Evolutionary conservation across 2,113 vertebrate species (phyloP).

Genomic region (Oreotragus oreotragus): DNA sequence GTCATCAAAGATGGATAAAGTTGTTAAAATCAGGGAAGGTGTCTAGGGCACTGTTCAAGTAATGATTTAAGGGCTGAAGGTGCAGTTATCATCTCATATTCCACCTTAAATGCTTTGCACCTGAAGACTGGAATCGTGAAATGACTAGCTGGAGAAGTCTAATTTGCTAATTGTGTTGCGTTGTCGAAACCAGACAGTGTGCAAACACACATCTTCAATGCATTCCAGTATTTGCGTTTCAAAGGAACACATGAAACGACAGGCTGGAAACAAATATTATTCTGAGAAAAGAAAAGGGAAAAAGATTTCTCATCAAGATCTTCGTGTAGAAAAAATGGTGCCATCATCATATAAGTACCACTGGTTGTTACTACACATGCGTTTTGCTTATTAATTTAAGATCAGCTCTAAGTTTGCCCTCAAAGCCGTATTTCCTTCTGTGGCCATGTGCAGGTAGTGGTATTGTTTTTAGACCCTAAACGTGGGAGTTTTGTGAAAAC

Average conservation of each 20-base stretch:
- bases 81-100: background rate
- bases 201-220: background rate
- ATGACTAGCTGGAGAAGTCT: background rate
- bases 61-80: background rate
- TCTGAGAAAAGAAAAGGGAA: background rate
- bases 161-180: background rate
- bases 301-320: background rate
- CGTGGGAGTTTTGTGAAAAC: accelerated
- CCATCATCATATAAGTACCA: background rate
- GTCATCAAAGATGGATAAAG: background rate
- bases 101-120: background rate
- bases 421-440: background rate
- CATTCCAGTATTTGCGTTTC: background rate
- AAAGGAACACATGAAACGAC: background rate
- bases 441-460: background rate
- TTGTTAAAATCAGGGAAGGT: background rate
- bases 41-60: background rate
- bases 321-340: background rate
- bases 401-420: background rate
- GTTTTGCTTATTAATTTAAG: background rate
- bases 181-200: background rate
- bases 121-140: background rate
- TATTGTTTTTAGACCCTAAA: background rate
- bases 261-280: background rate
- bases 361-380: background rate